phyloP scores from a whole-genome alignment of 2,113 vertebrate genomes.

The Tamias sibiricus region DNA sequence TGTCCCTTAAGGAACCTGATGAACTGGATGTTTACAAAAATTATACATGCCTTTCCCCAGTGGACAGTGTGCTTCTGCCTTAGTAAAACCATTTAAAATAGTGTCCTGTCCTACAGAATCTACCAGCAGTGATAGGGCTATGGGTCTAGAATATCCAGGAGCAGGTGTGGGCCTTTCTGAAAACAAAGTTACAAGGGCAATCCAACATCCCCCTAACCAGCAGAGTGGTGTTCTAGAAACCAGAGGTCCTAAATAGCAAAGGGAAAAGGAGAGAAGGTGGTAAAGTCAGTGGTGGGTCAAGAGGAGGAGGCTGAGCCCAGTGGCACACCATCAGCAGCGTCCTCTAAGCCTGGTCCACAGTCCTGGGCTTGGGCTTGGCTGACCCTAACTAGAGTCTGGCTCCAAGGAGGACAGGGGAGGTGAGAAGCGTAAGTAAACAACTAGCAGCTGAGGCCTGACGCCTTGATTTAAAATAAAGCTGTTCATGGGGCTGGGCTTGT shows the following conservation, averaged over 20 bases:
- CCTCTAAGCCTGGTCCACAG: background rate
- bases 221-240: background rate
- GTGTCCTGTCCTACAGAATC: background rate
- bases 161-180: background rate
- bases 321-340: rapidly evolving
- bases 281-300: no score
- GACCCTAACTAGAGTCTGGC: background rate
- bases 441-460: no score
- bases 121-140: background rate
- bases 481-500: no score
- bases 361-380: background rate
- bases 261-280: background rate
- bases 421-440: background rate
- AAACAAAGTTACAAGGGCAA: background rate
- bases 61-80: background rate
- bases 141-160: background rate
- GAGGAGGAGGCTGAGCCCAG: background rate
- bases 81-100: background rate
- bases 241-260: background rate
- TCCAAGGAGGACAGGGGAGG: background rate
- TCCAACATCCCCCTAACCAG: background rate
- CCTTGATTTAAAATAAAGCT: background rate
- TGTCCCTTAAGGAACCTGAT: background rate
- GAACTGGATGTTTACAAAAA: background rate
- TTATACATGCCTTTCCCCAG: no score